These are phyloP conservation scores for Chelonoidis abingdonii DNA, from an alignment of 2,113 vertebrate species.

Conservation along the genomic window DNA sequence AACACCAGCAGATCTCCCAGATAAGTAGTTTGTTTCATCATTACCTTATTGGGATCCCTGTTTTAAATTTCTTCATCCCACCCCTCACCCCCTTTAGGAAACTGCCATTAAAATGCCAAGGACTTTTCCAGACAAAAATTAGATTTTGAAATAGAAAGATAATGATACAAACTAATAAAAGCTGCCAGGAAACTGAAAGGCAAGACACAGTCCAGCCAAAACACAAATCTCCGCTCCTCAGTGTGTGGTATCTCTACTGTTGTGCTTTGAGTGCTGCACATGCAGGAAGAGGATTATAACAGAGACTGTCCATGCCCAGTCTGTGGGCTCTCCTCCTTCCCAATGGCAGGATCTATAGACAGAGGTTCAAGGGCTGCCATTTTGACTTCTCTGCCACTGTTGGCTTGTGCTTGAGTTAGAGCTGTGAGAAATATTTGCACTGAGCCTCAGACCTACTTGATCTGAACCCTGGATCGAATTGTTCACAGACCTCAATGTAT, in stretches of 20 bases:
- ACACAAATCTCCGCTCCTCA: neutral
- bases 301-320: neutral
- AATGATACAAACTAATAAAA: neutral
- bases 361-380: neutral
- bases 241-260: neutral
- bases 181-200: neutral
- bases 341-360: neutral
- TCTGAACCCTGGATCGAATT: neutral
- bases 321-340: neutral
- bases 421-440: neutral
- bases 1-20: conserved; percentile 19
- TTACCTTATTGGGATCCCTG: neutral
- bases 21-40: conserved; percentile 1
- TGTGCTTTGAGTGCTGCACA: neutral
- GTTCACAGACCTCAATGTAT: neutral
- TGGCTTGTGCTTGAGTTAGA: neutral
- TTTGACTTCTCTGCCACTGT: neutral
- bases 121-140: neutral
- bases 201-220: neutral
- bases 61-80: neutral
- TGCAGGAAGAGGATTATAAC: conserved; percentile 14
- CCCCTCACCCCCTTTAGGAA: neutral
- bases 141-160: neutral
- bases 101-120: neutral
- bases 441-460: neutral